These are phyloP conservation scores for Dione juno DNA, from an alignment of 2,888 invertebrate species.

Conservation along the genomic window DNA sequence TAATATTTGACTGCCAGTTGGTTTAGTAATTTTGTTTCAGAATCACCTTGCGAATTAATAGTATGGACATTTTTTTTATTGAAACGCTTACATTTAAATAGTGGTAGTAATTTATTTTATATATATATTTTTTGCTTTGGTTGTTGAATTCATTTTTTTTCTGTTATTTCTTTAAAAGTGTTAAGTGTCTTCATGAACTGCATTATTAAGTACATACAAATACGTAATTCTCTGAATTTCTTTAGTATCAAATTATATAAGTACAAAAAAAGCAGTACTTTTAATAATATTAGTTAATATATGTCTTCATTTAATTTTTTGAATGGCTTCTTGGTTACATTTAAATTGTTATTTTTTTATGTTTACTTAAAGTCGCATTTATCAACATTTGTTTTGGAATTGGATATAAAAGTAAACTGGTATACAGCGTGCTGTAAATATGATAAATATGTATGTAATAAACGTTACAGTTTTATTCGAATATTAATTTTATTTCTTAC, in stretches of 20 bases:
- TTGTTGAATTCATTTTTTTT: too few species aligned
- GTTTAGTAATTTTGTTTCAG: background rate
- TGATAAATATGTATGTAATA: conserved; percentile 69
- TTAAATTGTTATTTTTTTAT: background rate
- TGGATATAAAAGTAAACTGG: conserved; percentile 20
- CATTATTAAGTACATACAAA: background rate
- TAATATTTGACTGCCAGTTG: background rate
- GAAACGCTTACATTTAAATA: background rate
- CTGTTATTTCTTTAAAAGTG: too few species aligned
- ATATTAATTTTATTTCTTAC: conserved; percentile 51
- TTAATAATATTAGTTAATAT: background rate
- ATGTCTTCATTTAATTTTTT: background rate
- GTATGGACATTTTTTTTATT: background rate
- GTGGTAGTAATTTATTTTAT: background rate
- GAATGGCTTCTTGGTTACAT: background rate
- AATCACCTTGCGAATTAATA: too few species aligned
- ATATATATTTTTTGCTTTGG: too few species aligned
- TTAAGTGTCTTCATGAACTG: too few species aligned
- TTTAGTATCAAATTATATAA: background rate
- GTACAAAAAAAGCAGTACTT: conserved; percentile 5
- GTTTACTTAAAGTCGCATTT: conserved; percentile 4
- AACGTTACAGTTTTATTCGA: conserved; percentile 71
- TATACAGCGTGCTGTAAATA: conserved; percentile 73
- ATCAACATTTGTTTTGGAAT: background rate
- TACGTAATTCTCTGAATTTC: background rate